These are phyloP conservation scores for Aphrophora alni DNA, from an alignment of 2,888 invertebrate genomes.

Conservation along the genomic window DNA sequence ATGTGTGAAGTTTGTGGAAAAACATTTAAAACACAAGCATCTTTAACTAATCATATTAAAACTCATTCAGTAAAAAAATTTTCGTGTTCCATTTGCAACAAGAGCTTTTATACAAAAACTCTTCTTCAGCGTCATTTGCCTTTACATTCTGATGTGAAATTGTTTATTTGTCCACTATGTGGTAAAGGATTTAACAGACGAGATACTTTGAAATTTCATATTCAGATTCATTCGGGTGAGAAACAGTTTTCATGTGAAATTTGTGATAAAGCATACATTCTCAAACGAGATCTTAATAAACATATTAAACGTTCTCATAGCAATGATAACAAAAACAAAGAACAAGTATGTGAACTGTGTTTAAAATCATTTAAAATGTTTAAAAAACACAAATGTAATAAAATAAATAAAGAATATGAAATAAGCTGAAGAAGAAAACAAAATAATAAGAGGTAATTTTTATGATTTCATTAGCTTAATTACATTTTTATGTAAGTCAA, in stretches of 20 bases:
- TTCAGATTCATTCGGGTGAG: neutral
- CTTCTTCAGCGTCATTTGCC: neutral
- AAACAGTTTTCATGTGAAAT: neutral
- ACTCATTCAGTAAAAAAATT: neutral
- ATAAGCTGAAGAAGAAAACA: neutral
- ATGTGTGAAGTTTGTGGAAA: conserved; percentile 27
- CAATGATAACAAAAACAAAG: neutral
- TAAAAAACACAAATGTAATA: conserved; percentile 18
- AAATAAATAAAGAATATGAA: neutral
- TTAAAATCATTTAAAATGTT: neutral
- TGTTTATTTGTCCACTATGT: neutral
- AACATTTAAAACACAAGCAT: neutral
- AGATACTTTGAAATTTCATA: neutral
- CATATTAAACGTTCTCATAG: neutral
- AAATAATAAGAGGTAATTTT: neutral
- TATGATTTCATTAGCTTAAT: neutral
- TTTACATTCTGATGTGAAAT: neutral
- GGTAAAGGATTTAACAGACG: neutral
- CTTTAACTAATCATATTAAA: conserved; percentile 6
- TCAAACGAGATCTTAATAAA: conserved; percentile 6
- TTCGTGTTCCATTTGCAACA: neutral
- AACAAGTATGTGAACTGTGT: conserved; percentile 9
- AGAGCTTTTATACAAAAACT: neutral
- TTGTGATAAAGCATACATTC: conserved; percentile 21
- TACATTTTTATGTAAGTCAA: too few species aligned